A percentile compares a stretch with the other conserved stretches of the same genome.
phyloP scores from a whole-genome alignment of 2,888 invertebrate species.

The Athalia cordata region DNA sequence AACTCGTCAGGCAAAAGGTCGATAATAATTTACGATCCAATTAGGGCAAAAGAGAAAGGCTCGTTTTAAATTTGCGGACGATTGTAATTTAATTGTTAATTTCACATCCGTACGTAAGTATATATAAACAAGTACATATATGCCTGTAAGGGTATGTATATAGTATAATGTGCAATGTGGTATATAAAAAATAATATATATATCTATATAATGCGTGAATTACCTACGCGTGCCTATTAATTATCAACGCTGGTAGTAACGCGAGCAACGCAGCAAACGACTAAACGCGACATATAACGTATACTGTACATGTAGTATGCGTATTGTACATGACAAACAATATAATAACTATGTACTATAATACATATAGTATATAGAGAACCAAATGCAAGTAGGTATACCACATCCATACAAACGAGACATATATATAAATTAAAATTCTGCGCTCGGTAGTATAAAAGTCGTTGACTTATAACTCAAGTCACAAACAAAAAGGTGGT shows the following conservation, averaged over 20 bases:
- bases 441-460: conserved; percentile 16
- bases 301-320: too few relatives aligned
- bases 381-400: conserved; percentile 29
- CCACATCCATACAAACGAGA: conserved; percentile 43
- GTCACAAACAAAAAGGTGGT: conserved; percentile 39
- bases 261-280: conserved; percentile 20
- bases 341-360: too few relatives aligned
- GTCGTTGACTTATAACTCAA: conserved; percentile 37
- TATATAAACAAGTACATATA: not conserved
- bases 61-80: conserved; percentile 25
- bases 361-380: conserved; percentile 27
- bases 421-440: conserved; percentile 29
- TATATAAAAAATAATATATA: not conserved
- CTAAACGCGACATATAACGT: too few relatives aligned
- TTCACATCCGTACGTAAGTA: conserved; percentile 5
- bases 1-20: conserved; percentile 5
- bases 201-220: not conserved
- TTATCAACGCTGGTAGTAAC: conserved; percentile 5
- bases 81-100: conserved; percentile 43
- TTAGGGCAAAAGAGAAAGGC: conserved; percentile 45
- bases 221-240: too few relatives aligned
- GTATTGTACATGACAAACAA: too few relatives aligned
- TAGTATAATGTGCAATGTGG: conserved; percentile 1
- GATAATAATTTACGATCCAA: conserved; percentile 36
- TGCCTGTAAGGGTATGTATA: not conserved